A percentile compares a stretch with the other conserved stretches of the same genome.
Conservation (phyloP, 1,140 invertebrate species). For the Ceratina japonica region DNA sequence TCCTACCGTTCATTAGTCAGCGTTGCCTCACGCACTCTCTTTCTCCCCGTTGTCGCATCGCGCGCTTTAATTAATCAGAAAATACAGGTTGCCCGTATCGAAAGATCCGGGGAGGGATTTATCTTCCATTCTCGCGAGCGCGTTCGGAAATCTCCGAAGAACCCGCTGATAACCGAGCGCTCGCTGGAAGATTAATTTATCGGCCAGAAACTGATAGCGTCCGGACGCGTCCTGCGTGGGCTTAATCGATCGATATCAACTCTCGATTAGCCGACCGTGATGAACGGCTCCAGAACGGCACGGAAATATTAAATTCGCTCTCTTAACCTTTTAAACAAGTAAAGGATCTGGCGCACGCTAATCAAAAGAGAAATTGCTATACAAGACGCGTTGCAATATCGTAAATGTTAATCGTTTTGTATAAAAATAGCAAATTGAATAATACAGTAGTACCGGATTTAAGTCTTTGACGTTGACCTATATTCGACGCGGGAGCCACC, state of each 20-base stretch:
- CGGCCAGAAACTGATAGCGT: slow-evolving; percentile 6
- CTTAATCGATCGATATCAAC: slow-evolving; percentile 29
- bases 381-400: neutral
- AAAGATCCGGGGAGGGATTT: slow-evolving; percentile 46
- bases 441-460: too few species aligned
- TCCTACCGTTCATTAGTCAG: slow-evolving; percentile 45
- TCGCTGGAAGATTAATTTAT: slow-evolving; percentile 57
- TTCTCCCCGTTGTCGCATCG: slow-evolving; percentile 18
- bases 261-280: slow-evolving; percentile 10
- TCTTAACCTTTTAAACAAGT: too few species aligned
- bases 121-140: slow-evolving; percentile 6
- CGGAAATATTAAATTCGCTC: neutral
- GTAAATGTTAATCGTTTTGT: too few species aligned
- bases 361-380: too few species aligned
- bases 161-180: slow-evolving; percentile 46
- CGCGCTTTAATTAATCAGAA: slow-evolving; percentile 54
- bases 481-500: neutral
- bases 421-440: too few species aligned
- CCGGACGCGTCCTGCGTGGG: slow-evolving; percentile 4
- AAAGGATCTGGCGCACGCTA: too few species aligned
- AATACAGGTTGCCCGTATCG: neutral
- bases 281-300: neutral
- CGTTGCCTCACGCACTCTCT: slow-evolving; percentile 19
- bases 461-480: neutral
- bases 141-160: slow-evolving; percentile 2